phyloP scores from a whole-genome alignment of 2,797 vertebrate species.

The Acropternis orthonyx region DNA sequence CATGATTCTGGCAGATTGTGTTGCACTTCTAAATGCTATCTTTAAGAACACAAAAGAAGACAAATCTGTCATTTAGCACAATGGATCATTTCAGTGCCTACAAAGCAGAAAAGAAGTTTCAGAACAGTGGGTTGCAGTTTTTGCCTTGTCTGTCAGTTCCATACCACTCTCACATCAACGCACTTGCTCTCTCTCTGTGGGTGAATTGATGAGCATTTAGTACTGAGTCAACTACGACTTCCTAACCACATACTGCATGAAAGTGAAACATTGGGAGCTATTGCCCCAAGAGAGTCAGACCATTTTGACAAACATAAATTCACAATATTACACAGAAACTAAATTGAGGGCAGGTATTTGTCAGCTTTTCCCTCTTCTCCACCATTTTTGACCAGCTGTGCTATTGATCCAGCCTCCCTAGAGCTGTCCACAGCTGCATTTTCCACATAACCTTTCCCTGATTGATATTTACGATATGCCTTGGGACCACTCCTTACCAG shows the following conservation, averaged over 20 bases:
- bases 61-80: background rate
- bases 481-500: background rate
- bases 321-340: background rate
- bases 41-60: background rate
- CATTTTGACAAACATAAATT: background rate
- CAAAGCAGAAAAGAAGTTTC: background rate
- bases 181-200: background rate
- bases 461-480: background rate
- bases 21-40: background rate
- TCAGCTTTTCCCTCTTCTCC: background rate
- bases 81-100: background rate
- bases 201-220: background rate
- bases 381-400: background rate
- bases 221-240: background rate
- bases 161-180: background rate
- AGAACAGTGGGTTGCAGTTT: background rate
- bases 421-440: background rate
- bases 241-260: background rate
- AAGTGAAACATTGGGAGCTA: background rate
- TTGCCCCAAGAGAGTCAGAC: background rate
- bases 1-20: background rate
- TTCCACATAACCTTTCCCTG: background rate
- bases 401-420: background rate
- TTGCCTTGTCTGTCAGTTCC: background rate
- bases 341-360: slow-evolving; percentile 25